Evolutionary conservation across 2,113 vertebrate genomes (phyloP).

Genomic region (Gyps fulvus): DNA sequence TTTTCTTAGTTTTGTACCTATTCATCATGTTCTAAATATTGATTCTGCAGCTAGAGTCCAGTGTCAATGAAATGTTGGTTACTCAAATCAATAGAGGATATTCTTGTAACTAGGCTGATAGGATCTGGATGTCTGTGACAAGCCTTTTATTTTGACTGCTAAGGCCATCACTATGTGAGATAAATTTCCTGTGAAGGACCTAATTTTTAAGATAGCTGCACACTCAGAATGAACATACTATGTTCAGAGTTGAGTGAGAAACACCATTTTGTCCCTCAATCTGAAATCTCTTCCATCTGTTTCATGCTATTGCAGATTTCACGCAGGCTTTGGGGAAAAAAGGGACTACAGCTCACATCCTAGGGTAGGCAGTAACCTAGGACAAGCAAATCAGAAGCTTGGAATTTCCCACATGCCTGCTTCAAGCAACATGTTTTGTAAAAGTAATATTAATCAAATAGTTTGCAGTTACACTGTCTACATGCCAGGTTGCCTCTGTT

Average conservation of each 20-base stretch:
- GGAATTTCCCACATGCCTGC: neutral
- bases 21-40: constrained; percentile 54
- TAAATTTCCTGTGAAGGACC: neutral
- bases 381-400: neutral
- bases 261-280: neutral
- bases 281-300: neutral
- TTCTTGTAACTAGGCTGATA: neutral
- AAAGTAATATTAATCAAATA: neutral
- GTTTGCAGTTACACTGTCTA: neutral
- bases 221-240: neutral
- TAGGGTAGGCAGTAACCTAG: neutral
- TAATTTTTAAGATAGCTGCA: neutral
- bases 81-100: neutral
- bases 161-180: neutral
- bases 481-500: neutral
- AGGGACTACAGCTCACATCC: neutral
- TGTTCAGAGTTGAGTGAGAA: neutral
- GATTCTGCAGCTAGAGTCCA: neutral
- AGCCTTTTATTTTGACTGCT: neutral
- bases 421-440: neutral
- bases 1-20: constrained; percentile 35
- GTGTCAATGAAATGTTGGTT: neutral
- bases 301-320: neutral
- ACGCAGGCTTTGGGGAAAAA: neutral
- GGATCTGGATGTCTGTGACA: neutral